phyloP scores from a whole-genome alignment of 2,113 vertebrate genomes.

The Ciconia stormi region DNA sequence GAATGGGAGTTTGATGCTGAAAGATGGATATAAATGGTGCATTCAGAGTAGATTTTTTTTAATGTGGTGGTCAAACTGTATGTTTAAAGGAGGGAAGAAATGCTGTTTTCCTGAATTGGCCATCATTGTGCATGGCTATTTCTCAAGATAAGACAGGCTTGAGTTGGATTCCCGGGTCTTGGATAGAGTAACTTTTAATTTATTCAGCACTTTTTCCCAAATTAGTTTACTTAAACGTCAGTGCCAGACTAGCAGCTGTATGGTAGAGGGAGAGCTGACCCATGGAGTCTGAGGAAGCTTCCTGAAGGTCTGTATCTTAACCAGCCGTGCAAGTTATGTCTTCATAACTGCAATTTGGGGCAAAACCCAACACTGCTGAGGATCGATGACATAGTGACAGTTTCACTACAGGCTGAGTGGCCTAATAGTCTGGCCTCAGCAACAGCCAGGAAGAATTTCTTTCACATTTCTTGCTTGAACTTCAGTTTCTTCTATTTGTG shows the following conservation, averaged over 20 bases:
- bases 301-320: neutral
- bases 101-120: neutral
- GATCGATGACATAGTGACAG: rapidly evolving
- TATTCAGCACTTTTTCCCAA: neutral
- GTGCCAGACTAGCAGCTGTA: neutral
- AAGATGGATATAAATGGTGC: neutral
- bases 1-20: neutral
- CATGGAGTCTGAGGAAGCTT: neutral
- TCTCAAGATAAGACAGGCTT: neutral
- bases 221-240: neutral
- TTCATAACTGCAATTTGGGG: neutral
- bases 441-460: neutral
- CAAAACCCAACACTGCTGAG: neutral
- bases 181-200: neutral
- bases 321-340: neutral
- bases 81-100: neutral
- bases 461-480: neutral
- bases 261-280: neutral
- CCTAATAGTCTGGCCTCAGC: neutral
- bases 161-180: neutral
- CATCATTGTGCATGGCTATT: neutral
- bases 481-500: neutral
- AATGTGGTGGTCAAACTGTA: neutral
- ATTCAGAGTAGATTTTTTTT: neutral
- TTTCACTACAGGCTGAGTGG: neutral